Evolutionary conservation across 2,888 invertebrate species (phyloP), one percentile per base, ranked within the genome.

Genomic region (Flexamia atlantica): DNA sequence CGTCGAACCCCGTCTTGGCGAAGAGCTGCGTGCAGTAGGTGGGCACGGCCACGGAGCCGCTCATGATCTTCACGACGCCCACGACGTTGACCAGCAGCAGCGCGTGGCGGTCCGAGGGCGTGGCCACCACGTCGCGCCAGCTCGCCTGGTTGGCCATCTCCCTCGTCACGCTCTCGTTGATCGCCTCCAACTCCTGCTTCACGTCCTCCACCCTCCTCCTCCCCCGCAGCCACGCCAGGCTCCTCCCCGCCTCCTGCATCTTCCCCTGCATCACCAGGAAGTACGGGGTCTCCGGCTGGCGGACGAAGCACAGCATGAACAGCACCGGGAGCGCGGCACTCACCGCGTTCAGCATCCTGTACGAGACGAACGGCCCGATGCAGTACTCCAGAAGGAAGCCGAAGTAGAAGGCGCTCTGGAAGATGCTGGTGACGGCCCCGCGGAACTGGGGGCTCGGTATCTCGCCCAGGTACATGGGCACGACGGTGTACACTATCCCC

Each of bases 261-360:
- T 91, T 90, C 0, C 91, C 91, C 83, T 91, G 91, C 88, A 92
- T 92, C 36, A 94, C 88, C 50, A 93, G 90, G 86, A 91, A 93
- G 86, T 93, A 93, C 0, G 93, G 93, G 0, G 93, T 93, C 87
- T 93, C 93, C 0, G 93, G 93, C 89, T 93, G 91, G 92, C 92
- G 93, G 17, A 90, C 83, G 87, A 93, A 93, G 0, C 90, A 88
- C 0, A 90, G 40, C 42, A 92, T 90, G 84, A 91, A 92, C n/a
- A 90, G 85, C 2, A 92, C 87, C 0, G 93, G 92, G 53, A 93
- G 89, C 0, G 91, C 86, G 0, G 91, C 86, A 36, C 92, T 90
- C 23, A 91, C 90, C 25, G 90, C 90, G 0, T 89, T 88, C 20
- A 90, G 85, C 23, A 86, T 87, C 0, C 88, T 85, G 87, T 89